phyloP scores from a whole-genome alignment of 1,140 invertebrate genomes.

The Cotesia chilonis region DNA sequence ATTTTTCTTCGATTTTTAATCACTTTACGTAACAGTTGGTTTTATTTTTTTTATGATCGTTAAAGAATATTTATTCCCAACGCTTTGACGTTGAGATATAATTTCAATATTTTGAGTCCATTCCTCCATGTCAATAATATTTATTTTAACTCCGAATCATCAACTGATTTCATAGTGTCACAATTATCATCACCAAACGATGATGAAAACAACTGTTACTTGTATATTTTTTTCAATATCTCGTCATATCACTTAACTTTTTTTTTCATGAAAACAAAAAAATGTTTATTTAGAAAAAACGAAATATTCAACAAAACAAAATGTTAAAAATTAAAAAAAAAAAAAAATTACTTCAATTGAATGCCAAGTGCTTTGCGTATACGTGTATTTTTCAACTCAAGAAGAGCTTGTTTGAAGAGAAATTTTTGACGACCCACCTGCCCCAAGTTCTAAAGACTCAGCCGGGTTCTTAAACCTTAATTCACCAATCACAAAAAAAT shows the following conservation, averaged over 20 bases:
- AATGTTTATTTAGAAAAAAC: too few relatives aligned
- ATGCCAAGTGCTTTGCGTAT: conserved; percentile 3
- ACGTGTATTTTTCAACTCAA: conserved; percentile 8
- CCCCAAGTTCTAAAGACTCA: conserved; percentile 22
- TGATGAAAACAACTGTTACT: background rate
- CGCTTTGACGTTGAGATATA: conserved; percentile 5
- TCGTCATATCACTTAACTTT: too few relatives aligned
- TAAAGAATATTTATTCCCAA: background rate
- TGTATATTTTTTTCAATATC: background rate
- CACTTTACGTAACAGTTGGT: conserved; percentile 9
- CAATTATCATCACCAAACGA: background rate
- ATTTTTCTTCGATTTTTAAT: background rate
- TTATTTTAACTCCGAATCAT: background rate
- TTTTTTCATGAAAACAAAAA: too few relatives aligned
- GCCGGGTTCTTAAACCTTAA: conserved; percentile 26
- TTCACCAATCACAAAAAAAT: background rate
- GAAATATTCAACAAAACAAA: too few relatives aligned
- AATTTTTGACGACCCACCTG: conserved; percentile 19
- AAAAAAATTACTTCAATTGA: background rate
- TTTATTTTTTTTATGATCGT: background rate
- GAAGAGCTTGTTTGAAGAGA: conserved; percentile 10
- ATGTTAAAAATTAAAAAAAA: too few relatives aligned
- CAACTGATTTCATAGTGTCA: background rate
- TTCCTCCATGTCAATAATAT: conserved; percentile 23
- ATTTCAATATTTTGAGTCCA: conserved; percentile 10